phyloP scores from a whole-genome alignment of 2,888 invertebrate species.

The Leucania comma region DNA sequence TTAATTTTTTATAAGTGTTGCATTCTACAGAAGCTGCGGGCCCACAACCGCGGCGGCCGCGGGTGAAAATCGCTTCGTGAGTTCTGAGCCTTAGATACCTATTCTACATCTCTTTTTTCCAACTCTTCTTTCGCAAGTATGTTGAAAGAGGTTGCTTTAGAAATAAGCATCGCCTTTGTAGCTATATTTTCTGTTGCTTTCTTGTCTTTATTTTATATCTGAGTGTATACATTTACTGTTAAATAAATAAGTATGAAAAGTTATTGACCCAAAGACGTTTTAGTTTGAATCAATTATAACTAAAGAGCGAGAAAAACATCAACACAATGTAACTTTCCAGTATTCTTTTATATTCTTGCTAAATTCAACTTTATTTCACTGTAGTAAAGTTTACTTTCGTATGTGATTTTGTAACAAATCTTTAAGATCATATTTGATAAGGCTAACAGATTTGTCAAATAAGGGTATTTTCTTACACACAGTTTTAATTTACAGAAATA shows the following conservation, averaged over 20 bases:
- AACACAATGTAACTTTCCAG: slow-evolving; percentile 3
- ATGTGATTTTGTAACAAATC: not conserved
- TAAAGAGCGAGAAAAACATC: not conserved
- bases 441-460: slow-evolving; percentile 4
- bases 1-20: too few species aligned
- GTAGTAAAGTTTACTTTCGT: slow-evolving; percentile 1
- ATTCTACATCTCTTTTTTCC: too few species aligned
- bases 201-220: too few species aligned
- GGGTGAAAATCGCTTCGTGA: too few species aligned
- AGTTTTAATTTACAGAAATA: not conserved
- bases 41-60: too few species aligned
- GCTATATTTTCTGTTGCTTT: too few species aligned
- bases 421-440: slow-evolving; percentile 5
- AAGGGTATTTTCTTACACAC: not conserved
- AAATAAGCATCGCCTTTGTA: too few species aligned
- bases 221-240: too few species aligned
- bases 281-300: not conserved
- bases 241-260: not conserved
- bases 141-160: too few species aligned
- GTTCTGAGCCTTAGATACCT: too few species aligned
- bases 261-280: not conserved
- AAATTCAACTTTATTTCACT: not conserved
- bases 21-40: too few species aligned
- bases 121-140: too few species aligned
- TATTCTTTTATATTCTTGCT: not conserved